These are phyloP conservation scores for Ageneiosus marmoratus DNA, from an alignment of 2,113 vertebrate species.

Conservation along the genomic window DNA sequence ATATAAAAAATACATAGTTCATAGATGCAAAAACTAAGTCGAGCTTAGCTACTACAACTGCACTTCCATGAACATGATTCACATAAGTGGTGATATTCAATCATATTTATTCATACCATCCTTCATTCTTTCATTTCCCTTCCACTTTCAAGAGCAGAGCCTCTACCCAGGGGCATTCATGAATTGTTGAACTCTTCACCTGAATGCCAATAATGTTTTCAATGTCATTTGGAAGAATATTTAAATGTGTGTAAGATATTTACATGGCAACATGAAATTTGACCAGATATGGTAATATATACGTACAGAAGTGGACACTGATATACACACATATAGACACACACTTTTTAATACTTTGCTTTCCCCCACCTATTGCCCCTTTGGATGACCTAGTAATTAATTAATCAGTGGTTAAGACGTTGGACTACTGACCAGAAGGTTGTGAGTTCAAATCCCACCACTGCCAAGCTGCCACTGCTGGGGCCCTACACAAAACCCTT, in stretches of 20 bases:
- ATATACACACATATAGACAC: not conserved
- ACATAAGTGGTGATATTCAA: not conserved
- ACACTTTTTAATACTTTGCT: too few relatives aligned
- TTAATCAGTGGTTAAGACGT: too few relatives aligned
- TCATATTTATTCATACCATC: not conserved
- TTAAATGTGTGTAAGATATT: not conserved
- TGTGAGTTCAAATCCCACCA: too few relatives aligned
- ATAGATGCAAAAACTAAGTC: not conserved
- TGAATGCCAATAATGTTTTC: not conserved
- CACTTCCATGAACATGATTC: not conserved
- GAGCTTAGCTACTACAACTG: not conserved
- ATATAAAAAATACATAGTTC: not conserved
- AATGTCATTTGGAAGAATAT: not conserved
- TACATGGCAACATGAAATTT: not conserved
- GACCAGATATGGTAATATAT: not conserved
- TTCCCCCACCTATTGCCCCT: too few relatives aligned
- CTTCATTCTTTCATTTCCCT: not conserved
- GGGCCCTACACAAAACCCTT: too few relatives aligned
- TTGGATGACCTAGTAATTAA: too few relatives aligned
- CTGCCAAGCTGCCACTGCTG: too few relatives aligned
- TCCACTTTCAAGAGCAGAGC: not conserved
- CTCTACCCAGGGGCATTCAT: not conserved
- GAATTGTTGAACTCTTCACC: not conserved
- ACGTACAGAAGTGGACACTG: not conserved
- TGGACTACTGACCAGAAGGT: too few relatives aligned